These are phyloP conservation scores for Colletes gigas DNA, from an alignment of 1,140 invertebrate species.

Conservation along the genomic window DNA sequence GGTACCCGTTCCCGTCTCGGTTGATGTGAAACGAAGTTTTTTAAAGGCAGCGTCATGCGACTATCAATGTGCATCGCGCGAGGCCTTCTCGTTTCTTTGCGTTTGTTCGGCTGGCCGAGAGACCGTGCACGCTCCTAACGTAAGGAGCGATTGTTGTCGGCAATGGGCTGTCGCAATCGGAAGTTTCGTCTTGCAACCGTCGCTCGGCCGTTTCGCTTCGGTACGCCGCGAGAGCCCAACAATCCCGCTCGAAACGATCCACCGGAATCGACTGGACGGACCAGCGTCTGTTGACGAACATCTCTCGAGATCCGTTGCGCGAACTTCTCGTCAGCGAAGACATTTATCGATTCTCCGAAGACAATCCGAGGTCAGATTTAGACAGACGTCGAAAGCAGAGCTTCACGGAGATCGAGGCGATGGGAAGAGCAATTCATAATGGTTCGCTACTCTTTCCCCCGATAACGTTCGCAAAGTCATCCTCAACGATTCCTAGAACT, in stretches of 20 bases:
- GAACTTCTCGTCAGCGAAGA: background rate
- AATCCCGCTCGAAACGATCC: constrained; percentile 63
- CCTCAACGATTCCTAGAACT: too few species aligned
- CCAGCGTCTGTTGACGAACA: constrained; percentile 1
- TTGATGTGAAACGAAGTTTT: constrained; percentile 36
- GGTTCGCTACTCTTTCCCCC: too few species aligned
- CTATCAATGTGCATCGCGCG: constrained; percentile 42
- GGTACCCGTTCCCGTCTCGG: constrained; percentile 41
- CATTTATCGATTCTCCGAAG: constrained; percentile 2
- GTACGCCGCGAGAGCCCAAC: constrained; percentile 58
- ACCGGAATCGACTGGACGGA: constrained; percentile 37
- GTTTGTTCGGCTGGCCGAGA: constrained; percentile 63
- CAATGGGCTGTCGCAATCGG: constrained; percentile 77
- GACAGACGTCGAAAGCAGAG: too few species aligned
- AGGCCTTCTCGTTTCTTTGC: constrained; percentile 49
- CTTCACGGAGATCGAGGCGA: too few species aligned
- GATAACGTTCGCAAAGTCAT: too few species aligned
- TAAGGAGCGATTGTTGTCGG: constrained; percentile 77
- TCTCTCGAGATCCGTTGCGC: constrained; percentile 19
- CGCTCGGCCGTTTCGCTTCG: constrained; percentile 73
- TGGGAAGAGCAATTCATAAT: too few species aligned
- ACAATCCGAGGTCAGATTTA: too few species aligned
- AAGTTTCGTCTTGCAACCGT: constrained; percentile 79
- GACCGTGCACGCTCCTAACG: constrained; percentile 66
- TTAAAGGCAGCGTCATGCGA: constrained; percentile 33